Percentiles rank a stretch among this genome's conserved stretches.
These are phyloP conservation scores for Metalampra italica DNA, from an alignment of 2,888 invertebrate genomes.

Conservation along the genomic window DNA sequence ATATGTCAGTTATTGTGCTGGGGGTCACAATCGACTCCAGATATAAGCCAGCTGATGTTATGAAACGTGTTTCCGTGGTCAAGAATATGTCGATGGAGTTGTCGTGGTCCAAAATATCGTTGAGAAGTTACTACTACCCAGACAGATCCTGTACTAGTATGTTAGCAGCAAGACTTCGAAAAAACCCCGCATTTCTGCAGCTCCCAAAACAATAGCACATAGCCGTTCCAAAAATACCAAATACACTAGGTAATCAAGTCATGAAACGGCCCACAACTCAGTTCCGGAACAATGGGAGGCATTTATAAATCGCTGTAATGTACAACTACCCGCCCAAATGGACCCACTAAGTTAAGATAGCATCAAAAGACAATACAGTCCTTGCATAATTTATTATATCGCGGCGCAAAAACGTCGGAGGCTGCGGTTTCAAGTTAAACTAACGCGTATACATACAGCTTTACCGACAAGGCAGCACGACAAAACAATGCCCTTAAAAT, in stretches of 20 bases:
- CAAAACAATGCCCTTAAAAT: too few relatives aligned
- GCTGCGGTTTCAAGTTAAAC: slow-evolving; percentile 20
- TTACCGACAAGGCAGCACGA: too few relatives aligned
- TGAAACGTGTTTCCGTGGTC: too few relatives aligned
- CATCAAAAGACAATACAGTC: slow-evolving; percentile 63
- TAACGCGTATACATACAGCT: background rate
- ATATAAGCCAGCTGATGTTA: too few relatives aligned
- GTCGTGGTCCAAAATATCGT: too few relatives aligned
- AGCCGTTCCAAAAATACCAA: background rate
- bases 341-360: slow-evolving; percentile 55
- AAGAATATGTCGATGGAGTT: too few relatives aligned
- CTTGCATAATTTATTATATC: slow-evolving; percentile 66
- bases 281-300: slow-evolving; percentile 14
- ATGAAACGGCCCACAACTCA: background rate
- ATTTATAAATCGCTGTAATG: slow-evolving; percentile 43
- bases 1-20: too few relatives aligned
- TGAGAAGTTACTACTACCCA: too few relatives aligned
- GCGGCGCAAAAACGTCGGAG: slow-evolving; percentile 50
- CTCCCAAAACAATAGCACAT: background rate
- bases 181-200: background rate
- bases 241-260: background rate
- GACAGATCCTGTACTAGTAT: too few relatives aligned
- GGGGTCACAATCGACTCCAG: too few relatives aligned
- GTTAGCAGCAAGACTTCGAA: background rate
- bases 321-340: slow-evolving; percentile 35